These are phyloP conservation scores for Tetanocera ferruginea DNA, from an alignment of 2,888 invertebrate genomes.

Conservation along the genomic window DNA sequence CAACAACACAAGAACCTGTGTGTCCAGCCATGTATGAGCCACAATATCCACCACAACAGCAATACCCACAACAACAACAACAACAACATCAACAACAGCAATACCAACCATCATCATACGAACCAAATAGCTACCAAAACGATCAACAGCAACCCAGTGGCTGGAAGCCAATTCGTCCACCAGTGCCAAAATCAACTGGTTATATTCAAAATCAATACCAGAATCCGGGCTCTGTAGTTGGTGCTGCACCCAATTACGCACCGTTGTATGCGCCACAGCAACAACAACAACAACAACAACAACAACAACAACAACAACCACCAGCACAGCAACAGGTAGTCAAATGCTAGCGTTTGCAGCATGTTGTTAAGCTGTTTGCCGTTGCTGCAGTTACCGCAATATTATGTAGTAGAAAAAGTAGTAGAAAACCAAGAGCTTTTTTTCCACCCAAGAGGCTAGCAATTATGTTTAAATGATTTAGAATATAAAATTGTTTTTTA, in stretches of 20 bases:
- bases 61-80: constrained; percentile 47
- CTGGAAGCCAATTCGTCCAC: constrained; percentile 59
- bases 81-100: constrained; percentile 47
- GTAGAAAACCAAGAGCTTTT: neutral
- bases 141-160: constrained; percentile 42
- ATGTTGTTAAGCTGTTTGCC: neutral
- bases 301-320: constrained; percentile 45
- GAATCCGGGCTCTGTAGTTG: neutral
- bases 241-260: constrained; percentile 37
- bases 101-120: constrained; percentile 39
- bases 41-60: constrained; percentile 37
- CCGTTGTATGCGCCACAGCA: constrained; percentile 45
- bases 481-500: too few species aligned
- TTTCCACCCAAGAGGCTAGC: too few species aligned
- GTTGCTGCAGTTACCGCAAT: neutral
- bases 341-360: neutral
- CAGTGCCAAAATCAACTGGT: constrained; percentile 49
- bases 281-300: constrained; percentile 48
- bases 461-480: too few species aligned
- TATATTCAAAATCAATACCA: constrained; percentile 46
- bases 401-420: neutral
- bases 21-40: constrained; percentile 36
- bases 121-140: constrained; percentile 13
- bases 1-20: constrained; percentile 57
- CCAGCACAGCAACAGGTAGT: constrained; percentile 44